Base-by-base conservation (phyloP, 2,888 invertebrate genomes). In the Galerucella pusilla region DNA sequence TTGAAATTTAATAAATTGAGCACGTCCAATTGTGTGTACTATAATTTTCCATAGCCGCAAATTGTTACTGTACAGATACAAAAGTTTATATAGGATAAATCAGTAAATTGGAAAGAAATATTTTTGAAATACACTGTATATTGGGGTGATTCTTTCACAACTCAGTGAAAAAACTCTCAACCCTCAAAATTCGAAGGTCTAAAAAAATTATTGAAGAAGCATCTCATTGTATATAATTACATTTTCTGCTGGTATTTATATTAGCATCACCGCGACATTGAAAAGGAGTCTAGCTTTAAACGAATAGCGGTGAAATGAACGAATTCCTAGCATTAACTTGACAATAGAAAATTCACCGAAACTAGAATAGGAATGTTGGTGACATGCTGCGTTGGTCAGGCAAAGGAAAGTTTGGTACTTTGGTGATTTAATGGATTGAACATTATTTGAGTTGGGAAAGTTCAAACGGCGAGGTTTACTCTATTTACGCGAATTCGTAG, bases 261-360 rank as follows among this genome's bases (percentile, higher is more conserved):
- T 49, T 14, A 49, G 12, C 49, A 11, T 4, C 49, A 49, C 49
- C 14, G 49, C 49, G 35, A 45, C 64, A 46, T 35, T 20, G 11
- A 20, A 46, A 49, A 49, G 49, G 12, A 49, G 49, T 49, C 12
- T 20, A 12, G 64, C 12, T 25, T 49, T 49, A 14, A 20, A 28
- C 49, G 20, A 49, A 20, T 49, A 66, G 35, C 10, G 20, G 49
- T 3, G 11, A 46, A 66, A 25, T 25, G 28, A 66, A 49, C 49
- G 65, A 66, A 66, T 66, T 66, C 11, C 65, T 49, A 16, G n/a
- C 49, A 20, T 66, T 66, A 66, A 66, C 65, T 66, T 49, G 6
- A 66, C 65, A 66, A 46, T 66, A 42, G 65, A 66, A 66, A 49
- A 66, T 66, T 66, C 65, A 20, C 7, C 4, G n/a, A 49, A 66